These are phyloP conservation scores for Clivina fossor DNA, from an alignment of 2,888 invertebrate genomes.

Conservation along the genomic window DNA sequence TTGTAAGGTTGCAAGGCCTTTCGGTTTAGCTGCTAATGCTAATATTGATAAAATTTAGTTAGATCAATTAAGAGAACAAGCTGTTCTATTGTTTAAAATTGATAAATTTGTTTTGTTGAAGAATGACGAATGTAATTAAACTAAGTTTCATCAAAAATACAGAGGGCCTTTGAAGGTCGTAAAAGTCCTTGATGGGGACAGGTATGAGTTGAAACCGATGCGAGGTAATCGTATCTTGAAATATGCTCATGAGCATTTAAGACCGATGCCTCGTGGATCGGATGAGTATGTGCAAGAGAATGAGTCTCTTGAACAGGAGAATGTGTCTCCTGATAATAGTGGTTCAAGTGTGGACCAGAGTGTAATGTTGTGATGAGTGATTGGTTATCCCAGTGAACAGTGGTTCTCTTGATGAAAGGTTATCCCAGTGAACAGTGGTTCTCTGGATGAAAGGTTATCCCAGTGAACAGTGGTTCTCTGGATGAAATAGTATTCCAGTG, in stretches of 20 bases:
- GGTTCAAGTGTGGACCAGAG: conserved; percentile 3
- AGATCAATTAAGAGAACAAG: conserved; percentile 11
- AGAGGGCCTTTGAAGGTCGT: conserved; percentile 6
- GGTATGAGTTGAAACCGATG: conserved; percentile 11
- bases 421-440: no score
- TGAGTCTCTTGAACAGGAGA: background rate
- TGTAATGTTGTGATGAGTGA: conserved; percentile 5
- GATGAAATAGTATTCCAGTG: no score
- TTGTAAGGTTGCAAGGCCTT: conserved; percentile 1
- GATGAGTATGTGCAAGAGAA: background rate
- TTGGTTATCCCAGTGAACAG: conserved; percentile 14
- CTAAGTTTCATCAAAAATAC: conserved; percentile 14
- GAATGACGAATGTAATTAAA: conserved; percentile 10
- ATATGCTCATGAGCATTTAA: conserved; percentile 16
- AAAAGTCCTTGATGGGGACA: conserved; percentile 8
- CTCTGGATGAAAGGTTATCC: no score
- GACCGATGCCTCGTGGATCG: conserved; percentile 12
- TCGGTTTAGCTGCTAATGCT: conserved; percentile 1
- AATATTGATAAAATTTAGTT: conserved; percentile 8
- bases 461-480: no score
- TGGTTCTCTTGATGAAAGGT: no score
- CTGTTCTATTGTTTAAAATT: background rate
- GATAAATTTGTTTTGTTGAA: conserved; percentile 3
- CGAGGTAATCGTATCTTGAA: conserved; percentile 3
- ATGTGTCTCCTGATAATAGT: conserved; percentile 6